Evolutionary conservation across 2,113 vertebrate species (phyloP).

Genomic region (Pomatorhinus ruficollis): DNA sequence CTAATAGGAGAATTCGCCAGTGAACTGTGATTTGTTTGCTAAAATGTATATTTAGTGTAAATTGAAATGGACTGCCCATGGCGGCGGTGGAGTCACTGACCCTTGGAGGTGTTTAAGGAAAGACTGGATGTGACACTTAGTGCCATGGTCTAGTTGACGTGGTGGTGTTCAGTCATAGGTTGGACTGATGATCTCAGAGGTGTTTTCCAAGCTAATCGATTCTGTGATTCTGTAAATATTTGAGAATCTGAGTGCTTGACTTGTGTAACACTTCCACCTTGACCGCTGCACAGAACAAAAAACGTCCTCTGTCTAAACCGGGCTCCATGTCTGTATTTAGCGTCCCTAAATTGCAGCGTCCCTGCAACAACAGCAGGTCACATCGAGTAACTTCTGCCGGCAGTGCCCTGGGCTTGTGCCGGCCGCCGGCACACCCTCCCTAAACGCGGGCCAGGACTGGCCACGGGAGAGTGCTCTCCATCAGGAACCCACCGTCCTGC

Average conservation of each 20-base stretch:
- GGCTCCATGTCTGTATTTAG: neutral
- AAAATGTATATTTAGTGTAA: neutral
- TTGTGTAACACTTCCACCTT: neutral
- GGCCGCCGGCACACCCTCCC: too few species aligned
- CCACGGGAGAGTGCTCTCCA: accelerated
- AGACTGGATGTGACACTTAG: neutral
- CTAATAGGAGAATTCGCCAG: neutral
- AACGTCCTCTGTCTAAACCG: accelerated
- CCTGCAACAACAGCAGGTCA: neutral
- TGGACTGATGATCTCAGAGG: neutral
- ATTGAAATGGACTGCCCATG: neutral
- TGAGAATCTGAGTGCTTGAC: neutral
- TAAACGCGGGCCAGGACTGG: accelerated
- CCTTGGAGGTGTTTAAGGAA: neutral
- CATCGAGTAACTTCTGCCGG: neutral
- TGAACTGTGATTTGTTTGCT: neutral
- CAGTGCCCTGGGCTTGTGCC: neutral
- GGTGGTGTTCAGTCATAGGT: neutral
- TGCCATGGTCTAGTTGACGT: neutral
- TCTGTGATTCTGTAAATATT: neutral
- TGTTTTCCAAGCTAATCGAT: neutral
- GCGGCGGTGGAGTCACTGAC: neutral
- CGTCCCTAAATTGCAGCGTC: too few species aligned
- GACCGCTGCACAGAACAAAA: neutral
- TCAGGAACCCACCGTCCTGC: accelerated